Evolutionary conservation across 2,888 invertebrate species (phyloP), one percentile per base, ranked within the genome.

Genomic region (Willowsia nigromaculata): DNA sequence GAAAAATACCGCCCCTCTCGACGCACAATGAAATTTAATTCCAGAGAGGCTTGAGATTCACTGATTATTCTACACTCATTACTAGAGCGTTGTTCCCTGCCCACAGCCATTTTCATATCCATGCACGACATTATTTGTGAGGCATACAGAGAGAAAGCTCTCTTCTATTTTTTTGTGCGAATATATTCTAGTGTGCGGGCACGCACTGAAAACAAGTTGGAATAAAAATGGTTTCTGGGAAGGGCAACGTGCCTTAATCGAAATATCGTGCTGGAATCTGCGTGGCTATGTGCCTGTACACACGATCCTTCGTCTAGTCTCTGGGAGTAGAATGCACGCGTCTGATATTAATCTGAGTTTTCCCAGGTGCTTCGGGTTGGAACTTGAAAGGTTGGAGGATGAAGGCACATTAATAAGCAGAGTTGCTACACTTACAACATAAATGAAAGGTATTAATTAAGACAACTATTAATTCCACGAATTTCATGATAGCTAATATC

Each of bases 1-100:
- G 68, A 47, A 50, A 25, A 84, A 71, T n/a, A 71, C 68, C 84
- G 71, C 81, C 71, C 81, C 81, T 78, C 80, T 53, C 74, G 78
- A 80, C 80, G 80, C 65, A 68, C 86, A 68, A 53, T 53, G 68
- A 81, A 87, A 59, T 76, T 85, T 85, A 76, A 85, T 85, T 85
- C 56, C 74, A 65, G 47, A 27, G 33, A 76, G 50, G 50, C 76
- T 76, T 50, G 47, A 76, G 50, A 76, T 50, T 50, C 50, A 50
- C 76, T 76, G 76, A 76, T 76, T 76, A 76, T 50, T 50, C 30
- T 37, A 37, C 47, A 27, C 50, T 76, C 76, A 76, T 76, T 76
- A 76, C 40, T 6, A n/a, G 40, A 71, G 71, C 40, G 71, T 43
- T 40, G 22, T 50, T 76, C 76, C 27, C 76, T 71, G 71, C 71